Base-by-base conservation (phyloP, 1,140 invertebrate species). In the Scaptomyza hsui region DNA sequence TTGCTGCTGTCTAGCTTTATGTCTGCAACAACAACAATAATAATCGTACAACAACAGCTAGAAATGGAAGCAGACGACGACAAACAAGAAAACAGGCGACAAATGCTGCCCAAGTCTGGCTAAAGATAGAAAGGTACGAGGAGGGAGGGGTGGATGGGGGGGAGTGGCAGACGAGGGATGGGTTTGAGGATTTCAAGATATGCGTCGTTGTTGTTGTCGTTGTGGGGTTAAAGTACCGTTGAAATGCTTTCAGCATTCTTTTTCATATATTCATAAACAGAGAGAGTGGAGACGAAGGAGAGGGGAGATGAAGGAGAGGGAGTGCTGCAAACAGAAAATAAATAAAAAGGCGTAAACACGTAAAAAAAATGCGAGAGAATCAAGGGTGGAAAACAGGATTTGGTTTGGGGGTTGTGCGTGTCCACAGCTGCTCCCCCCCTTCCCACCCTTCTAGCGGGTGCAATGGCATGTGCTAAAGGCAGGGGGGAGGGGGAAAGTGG, bases 201-300 rank as follows among this genome's bases (percentile, higher is more conserved):
- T 70, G 73, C 55, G 52, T 64, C 39, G 61, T 37, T 29, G 68
- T 53, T 26, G 49, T 48, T 16, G 59, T 26, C 10, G 19, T 52
- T 3, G 60, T 10, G 75, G 81, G 81, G 81, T 88, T 86, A 86
- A 86, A 69, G 78, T 69, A 88, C 81, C 78, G 70, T 81, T 70
- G 82, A 86, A 86, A 88, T 88, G 82, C 74, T 88, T 81, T 88
- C 65, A 86, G 63, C 77, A 71, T 86, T 29, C 9, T 29, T 7
- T 9, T 85, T 76, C 51, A 60, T 64, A 83, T 75, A 76, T 83
- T 78, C 72, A 78, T 76, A 60, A 59, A 24, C 26, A 21, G 12
- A 9, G 37, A n/a, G n/a, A n/a, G n/a, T n/a, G n/a, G n/a, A n/a
- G n/a, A n/a, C 26, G 37, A 12, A 19, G 26, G n/a, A 29, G 10